Conservation (phyloP, 2,888 invertebrate species). For the Linnaemya tessellans region DNA sequence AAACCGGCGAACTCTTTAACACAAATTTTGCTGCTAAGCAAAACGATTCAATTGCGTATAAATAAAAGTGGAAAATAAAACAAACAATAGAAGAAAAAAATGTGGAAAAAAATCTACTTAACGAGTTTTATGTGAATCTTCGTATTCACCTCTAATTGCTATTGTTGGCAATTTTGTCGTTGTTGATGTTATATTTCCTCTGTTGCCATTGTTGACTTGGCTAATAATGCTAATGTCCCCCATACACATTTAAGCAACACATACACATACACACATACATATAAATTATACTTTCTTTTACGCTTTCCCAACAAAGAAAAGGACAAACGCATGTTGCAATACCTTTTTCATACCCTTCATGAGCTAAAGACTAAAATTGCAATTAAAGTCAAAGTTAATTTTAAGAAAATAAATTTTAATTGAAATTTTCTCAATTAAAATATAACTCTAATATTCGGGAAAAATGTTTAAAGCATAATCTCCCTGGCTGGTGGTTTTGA, state of each 20-base stretch:
- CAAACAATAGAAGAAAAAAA: no score
- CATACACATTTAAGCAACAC: conserved; percentile 14
- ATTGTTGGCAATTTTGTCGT: conserved; percentile 20
- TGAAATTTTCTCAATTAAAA: no score
- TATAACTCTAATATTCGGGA: no score
- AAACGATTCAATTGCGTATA: conserved; percentile 16
- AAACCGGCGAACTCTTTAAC: background rate
- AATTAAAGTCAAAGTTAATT: no score
- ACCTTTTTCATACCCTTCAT: no score
- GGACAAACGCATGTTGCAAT: no score
- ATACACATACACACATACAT: background rate
- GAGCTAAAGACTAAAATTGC: no score
- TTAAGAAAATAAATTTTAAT: no score
- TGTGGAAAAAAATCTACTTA: conserved; percentile 19
- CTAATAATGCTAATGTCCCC: conserved; percentile 47
- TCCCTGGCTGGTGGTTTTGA: no score
- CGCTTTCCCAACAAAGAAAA: background rate
- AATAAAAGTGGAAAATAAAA: background rate
- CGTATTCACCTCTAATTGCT: conserved; percentile 30
- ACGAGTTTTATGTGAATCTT: conserved; percentile 39
- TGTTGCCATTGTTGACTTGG: conserved; percentile 9
- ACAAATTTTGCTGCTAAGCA: background rate
- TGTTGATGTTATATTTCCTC: background rate
- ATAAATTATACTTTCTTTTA: background rate
- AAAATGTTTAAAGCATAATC: no score